Percentiles rank a stretch among this genome's conserved stretches.
Conservation (phyloP, 2,888 invertebrate genomes). For the Andrena dorsata region DNA sequence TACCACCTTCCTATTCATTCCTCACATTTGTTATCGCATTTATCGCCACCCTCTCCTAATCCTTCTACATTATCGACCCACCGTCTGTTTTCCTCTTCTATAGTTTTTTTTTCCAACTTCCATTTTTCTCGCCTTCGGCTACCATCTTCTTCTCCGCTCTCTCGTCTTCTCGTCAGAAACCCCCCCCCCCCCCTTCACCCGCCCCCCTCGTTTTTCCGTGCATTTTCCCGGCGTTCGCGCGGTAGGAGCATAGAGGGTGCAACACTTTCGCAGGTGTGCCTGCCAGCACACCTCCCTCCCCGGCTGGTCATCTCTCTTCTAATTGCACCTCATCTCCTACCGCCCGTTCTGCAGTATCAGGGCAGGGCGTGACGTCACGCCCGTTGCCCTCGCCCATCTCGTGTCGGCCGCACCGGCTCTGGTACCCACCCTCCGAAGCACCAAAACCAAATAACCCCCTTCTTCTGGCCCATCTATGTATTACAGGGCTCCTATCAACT, state of each 20-base stretch:
- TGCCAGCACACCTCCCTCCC: neutral
- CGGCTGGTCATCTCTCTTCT: conserved; percentile 32
- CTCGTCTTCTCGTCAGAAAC: neutral
- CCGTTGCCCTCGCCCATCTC: conserved; percentile 66
- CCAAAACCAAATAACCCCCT: conserved; percentile 70
- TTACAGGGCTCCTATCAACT: conserved; percentile 37
- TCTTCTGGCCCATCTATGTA: conserved; percentile 38
- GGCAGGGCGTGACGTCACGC: conserved; percentile 73
- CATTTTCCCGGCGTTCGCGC: neutral
- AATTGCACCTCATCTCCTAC: conserved; percentile 13
- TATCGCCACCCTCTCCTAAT: neutral
- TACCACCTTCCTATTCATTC: neutral
- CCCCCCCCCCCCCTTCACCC: neutral
- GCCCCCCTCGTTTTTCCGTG: neutral
- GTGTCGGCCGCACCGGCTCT: conserved; percentile 53
- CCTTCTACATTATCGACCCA: neutral
- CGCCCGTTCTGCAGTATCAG: conserved; percentile 19
- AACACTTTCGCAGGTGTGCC: conserved; percentile 12
- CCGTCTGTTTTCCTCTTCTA: conserved; percentile 43
- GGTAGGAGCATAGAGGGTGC: neutral
- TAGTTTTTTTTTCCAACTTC: neutral
- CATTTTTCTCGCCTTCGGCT: neutral
- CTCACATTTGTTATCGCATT: conserved; percentile 13
- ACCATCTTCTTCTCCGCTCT: neutral
- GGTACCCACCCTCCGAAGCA: conserved; percentile 58